Conservation (phyloP, 1,140 invertebrate genomes). For the Phocides pigmalion region DNA sequence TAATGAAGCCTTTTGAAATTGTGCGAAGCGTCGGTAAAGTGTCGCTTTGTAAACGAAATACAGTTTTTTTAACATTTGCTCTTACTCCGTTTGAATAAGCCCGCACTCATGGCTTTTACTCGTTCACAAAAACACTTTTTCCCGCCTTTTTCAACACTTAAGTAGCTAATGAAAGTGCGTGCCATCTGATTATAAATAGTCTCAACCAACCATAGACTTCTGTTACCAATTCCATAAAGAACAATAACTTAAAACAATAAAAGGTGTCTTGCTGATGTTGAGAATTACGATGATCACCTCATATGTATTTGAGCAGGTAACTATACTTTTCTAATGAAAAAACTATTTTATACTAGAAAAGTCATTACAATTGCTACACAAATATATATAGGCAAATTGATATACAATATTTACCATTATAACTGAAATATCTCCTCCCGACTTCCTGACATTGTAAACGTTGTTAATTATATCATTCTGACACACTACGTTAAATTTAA, state of each 20-base stretch:
- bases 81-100: slow-evolving; percentile 1
- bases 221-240: too few species aligned
- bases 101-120: slow-evolving; percentile 5
- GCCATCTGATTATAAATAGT: too few species aligned
- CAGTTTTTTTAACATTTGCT: slow-evolving; percentile 25
- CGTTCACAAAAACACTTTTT: neutral
- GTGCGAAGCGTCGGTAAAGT: slow-evolving; percentile 42
- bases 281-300: too few species aligned
- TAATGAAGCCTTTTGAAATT: slow-evolving; percentile 59
- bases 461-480: neutral
- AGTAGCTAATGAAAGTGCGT: too few species aligned
- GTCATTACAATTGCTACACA: neutral
- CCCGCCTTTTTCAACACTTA: too few species aligned
- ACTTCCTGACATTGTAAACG: neutral
- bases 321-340: too few species aligned
- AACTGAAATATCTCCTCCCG: neutral
- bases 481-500: neutral
- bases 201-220: too few species aligned
- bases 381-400: neutral
- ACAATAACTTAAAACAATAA: too few species aligned
- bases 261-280: too few species aligned
- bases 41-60: slow-evolving; percentile 35
- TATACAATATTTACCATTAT: neutral
- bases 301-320: too few species aligned
- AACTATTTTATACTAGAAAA: too few species aligned